Percentiles rank a stretch among this genome's conserved stretches.
These are phyloP conservation scores for Craterocephalus amniculus DNA, from an alignment of 2,797 vertebrate genomes.

Conservation along the genomic window DNA sequence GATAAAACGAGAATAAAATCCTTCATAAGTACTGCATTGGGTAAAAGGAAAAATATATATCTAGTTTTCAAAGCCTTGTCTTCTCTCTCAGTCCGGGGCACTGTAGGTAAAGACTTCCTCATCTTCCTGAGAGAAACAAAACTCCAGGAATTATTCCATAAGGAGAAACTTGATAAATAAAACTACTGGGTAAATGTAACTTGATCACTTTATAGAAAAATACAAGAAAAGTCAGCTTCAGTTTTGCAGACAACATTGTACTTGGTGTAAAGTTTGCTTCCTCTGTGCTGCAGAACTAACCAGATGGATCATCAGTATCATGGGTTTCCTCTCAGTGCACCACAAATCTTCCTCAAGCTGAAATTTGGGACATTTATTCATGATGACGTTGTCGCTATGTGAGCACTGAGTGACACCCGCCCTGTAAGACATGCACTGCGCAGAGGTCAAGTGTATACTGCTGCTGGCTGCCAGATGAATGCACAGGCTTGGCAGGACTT, in stretches of 20 bases:
- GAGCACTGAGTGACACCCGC: slow-evolving; percentile 5
- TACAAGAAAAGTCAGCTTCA: background rate
- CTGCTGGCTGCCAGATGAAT: background rate
- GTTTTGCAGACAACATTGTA: background rate
- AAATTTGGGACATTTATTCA: background rate
- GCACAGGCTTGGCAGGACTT: background rate
- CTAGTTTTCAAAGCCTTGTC: too few species aligned
- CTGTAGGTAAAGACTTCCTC: too few species aligned
- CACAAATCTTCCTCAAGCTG: background rate
- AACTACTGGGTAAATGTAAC: too few species aligned
- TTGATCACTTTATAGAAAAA: too few species aligned
- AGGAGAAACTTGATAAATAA: too few species aligned
- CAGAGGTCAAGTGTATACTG: slow-evolving; percentile 14
- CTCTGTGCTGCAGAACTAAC: background rate
- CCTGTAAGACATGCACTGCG: background rate
- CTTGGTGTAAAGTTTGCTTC: background rate
- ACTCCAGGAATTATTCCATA: too few species aligned
- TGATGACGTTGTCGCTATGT: slow-evolving; percentile 7
- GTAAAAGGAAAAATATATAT: too few species aligned
- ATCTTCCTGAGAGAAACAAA: too few species aligned
- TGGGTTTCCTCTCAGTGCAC: background rate
- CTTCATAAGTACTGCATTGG: too few species aligned
- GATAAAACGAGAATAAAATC: too few species aligned
- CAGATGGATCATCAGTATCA: background rate
- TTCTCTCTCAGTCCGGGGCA: too few species aligned